These are phyloP conservation scores for Reticulitermes lucifugus DNA, from an alignment of 2,888 invertebrate genomes.

Conservation along the genomic window DNA sequence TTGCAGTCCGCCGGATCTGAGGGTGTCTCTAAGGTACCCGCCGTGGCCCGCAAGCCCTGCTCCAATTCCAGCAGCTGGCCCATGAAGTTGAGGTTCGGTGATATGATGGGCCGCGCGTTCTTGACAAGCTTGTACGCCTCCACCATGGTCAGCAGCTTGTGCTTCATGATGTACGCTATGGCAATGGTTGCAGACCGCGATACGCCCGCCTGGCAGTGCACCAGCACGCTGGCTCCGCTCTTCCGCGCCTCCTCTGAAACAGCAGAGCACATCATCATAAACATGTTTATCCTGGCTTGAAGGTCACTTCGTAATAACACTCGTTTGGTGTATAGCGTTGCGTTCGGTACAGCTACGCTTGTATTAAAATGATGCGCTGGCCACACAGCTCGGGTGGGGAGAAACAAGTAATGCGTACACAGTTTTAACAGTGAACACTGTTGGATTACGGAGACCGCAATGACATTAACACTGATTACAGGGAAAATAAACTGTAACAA, in stretches of 20 bases:
- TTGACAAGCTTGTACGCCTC: constrained; percentile 92
- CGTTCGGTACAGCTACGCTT: no score
- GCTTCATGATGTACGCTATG: constrained; percentile 94
- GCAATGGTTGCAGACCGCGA: constrained; percentile 95
- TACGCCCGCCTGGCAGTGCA: constrained; percentile 96
- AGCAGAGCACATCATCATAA: constrained; percentile 19
- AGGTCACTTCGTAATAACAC: no score
- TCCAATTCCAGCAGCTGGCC: constrained; percentile 89
- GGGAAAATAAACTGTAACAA: no score
- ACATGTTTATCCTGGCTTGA: no score
- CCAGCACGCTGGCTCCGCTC: constrained; percentile 79
- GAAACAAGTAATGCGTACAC: no score
- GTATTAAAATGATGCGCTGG: no score
- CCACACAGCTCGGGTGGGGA: no score
- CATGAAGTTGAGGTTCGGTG: constrained; percentile 95
- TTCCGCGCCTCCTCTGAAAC: constrained; percentile 78
- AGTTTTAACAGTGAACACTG: no score
- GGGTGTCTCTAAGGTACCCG: neutral
- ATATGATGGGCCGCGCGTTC: constrained; percentile 87
- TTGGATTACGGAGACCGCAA: no score
- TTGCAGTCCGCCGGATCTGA: constrained; percentile 7
- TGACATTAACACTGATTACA: no score
- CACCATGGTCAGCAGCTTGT: constrained; percentile 82
- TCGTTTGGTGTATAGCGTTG: no score
- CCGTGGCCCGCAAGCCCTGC: constrained; percentile 67